Evolutionary conservation across 2,797 vertebrate species (phyloP).

Genomic region (Threskiornis aethiopicus): DNA sequence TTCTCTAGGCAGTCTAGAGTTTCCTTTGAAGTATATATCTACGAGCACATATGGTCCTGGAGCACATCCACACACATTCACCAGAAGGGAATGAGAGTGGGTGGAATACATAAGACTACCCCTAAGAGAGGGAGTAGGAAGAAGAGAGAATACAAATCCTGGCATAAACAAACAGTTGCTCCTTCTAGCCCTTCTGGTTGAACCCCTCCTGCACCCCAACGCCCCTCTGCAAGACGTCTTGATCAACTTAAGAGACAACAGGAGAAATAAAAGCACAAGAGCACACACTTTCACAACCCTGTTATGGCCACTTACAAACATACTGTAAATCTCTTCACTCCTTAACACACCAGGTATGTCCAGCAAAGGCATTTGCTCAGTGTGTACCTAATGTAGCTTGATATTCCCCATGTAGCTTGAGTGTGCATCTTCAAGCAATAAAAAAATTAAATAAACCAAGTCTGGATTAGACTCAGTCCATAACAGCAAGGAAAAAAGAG

Average conservation of each 20-base stretch:
- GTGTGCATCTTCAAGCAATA: neutral
- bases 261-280: neutral
- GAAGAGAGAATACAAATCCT: slow-evolving; percentile 34
- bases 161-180: slow-evolving; percentile 41
- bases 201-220: neutral
- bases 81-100: slow-evolving; percentile 54
- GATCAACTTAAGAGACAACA: slow-evolving; percentile 2
- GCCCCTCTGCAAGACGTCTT: neutral
- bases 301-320: slow-evolving; percentile 25
- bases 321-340: slow-evolving; percentile 13
- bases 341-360: neutral
- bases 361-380: slow-evolving; percentile 26
- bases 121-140: slow-evolving; percentile 53
- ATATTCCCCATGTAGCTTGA: neutral
- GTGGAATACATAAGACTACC: slow-evolving; percentile 57
- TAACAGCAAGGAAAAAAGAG: neutral
- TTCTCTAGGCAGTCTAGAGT: slow-evolving; percentile 22
- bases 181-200: slow-evolving; percentile 32
- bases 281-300: neutral
- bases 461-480: slow-evolving; percentile 19
- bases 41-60: slow-evolving; percentile 48
- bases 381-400: neutral
- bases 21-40: slow-evolving; percentile 56
- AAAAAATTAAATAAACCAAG: slow-evolving; percentile 9
- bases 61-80: slow-evolving; percentile 54